Percentiles rank a stretch among this genome's conserved stretches.
phyloP scores from a whole-genome alignment of 2,888 invertebrate species.

The Limnephilus marmoratus region DNA sequence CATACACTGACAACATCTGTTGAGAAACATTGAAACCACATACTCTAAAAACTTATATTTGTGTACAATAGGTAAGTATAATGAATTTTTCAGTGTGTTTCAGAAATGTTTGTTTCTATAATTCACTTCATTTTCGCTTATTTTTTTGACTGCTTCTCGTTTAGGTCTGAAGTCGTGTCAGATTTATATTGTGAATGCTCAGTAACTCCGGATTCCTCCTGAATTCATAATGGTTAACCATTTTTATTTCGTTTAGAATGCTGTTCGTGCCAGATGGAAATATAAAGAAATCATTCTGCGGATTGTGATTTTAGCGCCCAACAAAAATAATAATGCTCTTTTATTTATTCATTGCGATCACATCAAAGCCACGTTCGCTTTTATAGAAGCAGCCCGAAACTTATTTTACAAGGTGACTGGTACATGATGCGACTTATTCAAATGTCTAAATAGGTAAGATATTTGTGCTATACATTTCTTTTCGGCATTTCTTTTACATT shows the following conservation, averaged over 20 bases:
- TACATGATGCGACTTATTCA: background rate
- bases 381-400: background rate
- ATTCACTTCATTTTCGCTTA: background rate
- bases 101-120: background rate
- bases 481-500: too few relatives aligned
- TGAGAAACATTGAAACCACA: too few relatives aligned
- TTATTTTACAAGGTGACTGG: background rate
- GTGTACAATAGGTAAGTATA: too few relatives aligned
- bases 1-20: too few relatives aligned
- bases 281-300: conserved; percentile 9
- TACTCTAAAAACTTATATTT: too few relatives aligned
- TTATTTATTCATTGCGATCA: background rate
- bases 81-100: too few relatives aligned
- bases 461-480: too few relatives aligned
- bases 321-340: background rate
- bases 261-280: background rate
- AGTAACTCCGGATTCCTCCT: conserved; percentile 16
- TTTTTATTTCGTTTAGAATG: conserved; percentile 34
- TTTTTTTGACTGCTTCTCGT: background rate
- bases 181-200: background rate
- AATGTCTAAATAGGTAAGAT: background rate
- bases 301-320: background rate
- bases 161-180: background rate
- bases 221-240: conserved; percentile 29
- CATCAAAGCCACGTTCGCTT: background rate